phyloP scores from a whole-genome alignment of 2,113 vertebrate species.

The Chamaea fasciata region DNA sequence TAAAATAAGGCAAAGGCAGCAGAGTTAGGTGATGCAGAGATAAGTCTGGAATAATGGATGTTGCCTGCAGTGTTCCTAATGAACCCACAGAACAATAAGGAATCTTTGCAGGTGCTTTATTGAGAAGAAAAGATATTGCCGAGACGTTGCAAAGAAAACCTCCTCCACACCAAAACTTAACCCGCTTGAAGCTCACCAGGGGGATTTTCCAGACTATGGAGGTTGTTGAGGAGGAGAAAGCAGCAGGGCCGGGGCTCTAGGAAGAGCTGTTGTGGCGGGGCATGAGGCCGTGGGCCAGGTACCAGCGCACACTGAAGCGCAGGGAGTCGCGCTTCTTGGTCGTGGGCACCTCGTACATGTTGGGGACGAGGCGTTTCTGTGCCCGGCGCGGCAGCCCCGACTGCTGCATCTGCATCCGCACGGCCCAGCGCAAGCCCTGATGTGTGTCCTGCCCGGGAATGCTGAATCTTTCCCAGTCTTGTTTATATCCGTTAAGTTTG shows the following conservation, averaged over 20 bases:
- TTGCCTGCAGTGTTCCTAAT: background rate
- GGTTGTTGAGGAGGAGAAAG: background rate
- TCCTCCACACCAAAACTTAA: background rate
- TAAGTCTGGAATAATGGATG: background rate
- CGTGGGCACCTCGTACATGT: constrained; percentile 83
- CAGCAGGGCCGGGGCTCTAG: background rate
- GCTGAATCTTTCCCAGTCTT: constrained; percentile 61
- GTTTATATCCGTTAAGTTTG: constrained; percentile 55
- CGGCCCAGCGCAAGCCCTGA: constrained; percentile 55
- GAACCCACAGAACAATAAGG: background rate
- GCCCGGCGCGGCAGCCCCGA: background rate
- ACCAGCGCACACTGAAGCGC: constrained; percentile 82
- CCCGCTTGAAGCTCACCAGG: accelerated
- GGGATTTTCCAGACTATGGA: background rate
- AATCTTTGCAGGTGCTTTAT: background rate
- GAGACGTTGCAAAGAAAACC: background rate
- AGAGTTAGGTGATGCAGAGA: background rate
- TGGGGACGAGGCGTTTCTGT: constrained; percentile 58
- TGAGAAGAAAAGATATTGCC: background rate
- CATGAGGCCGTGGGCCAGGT: constrained; percentile 76
- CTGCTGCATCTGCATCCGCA: constrained; percentile 53
- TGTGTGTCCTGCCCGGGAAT: constrained; percentile 61
- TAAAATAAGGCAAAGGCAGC: background rate
- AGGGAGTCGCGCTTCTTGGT: constrained; percentile 85
- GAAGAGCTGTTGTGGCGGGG: constrained; percentile 54